Base-by-base conservation (phyloP, 35 echinoderm and acorn worm genomes). In the Apostichopus parvimensis region DNA sequence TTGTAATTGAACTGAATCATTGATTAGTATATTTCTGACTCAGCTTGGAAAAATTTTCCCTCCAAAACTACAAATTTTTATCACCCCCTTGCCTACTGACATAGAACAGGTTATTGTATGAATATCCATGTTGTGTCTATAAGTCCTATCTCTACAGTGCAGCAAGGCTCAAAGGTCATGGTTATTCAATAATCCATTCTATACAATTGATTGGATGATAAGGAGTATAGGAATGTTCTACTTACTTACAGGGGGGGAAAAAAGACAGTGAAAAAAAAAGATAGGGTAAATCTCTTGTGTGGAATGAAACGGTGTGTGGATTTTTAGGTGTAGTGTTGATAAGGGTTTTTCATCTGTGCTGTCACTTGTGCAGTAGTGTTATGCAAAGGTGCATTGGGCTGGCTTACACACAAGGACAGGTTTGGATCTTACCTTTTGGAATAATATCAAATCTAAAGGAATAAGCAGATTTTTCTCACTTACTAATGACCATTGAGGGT, bases 11-110 rank as follows among this genome's bases (percentile, higher is more conserved):
- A 84, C 56, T 22, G 54, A 84, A 60, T 84, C 53, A 84, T 84
- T 84, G 81, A 84, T 84, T 84, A 58, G 57, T 84, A 58, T 4
- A 45, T 9, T 59, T 84, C 81, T 84, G 81, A 84, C 81, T 84
- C 53, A 84, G 81, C 57, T 23, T 84, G 54, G 17, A 84, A 58
- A 55, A 84, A 84, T 84, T 84, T 75, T 75, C 71, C 71, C 71
- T 75, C 17, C 20, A 75, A 75, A 75, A 75, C n/a, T 68, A 68
- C 64, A n/a, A 20, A 75, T 24, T 75, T 75, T 6, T 75, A 20
- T 1, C 71, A 24, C 17, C 71, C 71, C 71, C n/a, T 68, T 45
- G 34, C 34, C 34, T 3, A 45, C 34, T 3, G 34, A 45, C 34
- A 45, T 45, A 45, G 34, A 45, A 45, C 34, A 45, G 34, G 34